Conservation (phyloP, 1,140 invertebrate genomes). For the Drosophila sp. region DNA sequence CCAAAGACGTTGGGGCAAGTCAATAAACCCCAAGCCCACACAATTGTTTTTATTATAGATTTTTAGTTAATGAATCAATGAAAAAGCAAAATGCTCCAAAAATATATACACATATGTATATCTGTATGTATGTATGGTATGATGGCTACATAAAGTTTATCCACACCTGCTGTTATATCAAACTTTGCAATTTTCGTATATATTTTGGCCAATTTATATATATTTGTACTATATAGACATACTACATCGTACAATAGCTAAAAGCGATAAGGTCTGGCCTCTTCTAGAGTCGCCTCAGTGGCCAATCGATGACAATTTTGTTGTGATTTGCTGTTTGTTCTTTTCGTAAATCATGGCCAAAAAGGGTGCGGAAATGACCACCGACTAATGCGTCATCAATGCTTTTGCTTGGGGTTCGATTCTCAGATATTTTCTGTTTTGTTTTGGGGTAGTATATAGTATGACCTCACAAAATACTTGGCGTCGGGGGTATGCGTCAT, state of each 20-base stretch:
- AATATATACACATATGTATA: slow-evolving; percentile 36
- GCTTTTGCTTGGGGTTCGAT: slow-evolving; percentile 46
- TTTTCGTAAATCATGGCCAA: slow-evolving; percentile 62
- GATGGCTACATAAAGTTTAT: not conserved
- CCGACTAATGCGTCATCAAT: slow-evolving; percentile 60
- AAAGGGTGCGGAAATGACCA: slow-evolving; percentile 44
- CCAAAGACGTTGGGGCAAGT: slow-evolving; percentile 37
- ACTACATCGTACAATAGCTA: no score
- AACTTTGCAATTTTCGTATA: not conserved
- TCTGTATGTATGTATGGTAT: not conserved
- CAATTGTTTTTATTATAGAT: slow-evolving; percentile 24
- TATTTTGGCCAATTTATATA: no score
- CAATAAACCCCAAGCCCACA: slow-evolving; percentile 72
- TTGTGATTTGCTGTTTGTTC: slow-evolving; percentile 19
- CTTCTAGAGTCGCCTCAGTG: slow-evolving; percentile 3
- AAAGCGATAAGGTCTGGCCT: slow-evolving; percentile 12
- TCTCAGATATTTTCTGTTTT: slow-evolving; percentile 26
- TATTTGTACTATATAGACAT: no score
- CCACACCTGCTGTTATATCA: not conserved
- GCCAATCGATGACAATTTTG: slow-evolving; percentile 37
- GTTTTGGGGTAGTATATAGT: slow-evolving; percentile 11
- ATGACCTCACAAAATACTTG: slow-evolving; percentile 60
- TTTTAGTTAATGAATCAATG: slow-evolving; percentile 52
- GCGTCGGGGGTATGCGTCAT: slow-evolving; percentile 47
- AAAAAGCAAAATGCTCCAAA: slow-evolving; percentile 58